Evolutionary conservation across 2,113 vertebrate species (phyloP), one percentile per base, ranked within the genome.

Genomic region (Struthio camelus): DNA sequence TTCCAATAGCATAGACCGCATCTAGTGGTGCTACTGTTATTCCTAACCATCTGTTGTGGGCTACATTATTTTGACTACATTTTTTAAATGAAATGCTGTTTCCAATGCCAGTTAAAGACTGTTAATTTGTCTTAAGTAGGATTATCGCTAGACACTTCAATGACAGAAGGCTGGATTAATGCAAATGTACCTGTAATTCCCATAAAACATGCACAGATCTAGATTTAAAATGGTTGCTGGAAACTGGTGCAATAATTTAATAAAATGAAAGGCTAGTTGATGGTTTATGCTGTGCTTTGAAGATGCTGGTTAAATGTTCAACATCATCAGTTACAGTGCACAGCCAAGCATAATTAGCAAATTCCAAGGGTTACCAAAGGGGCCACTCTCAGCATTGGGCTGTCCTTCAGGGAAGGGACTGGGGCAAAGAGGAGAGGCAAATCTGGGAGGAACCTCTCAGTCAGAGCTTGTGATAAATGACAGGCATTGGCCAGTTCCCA

Each of bases 161-260:
- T 95, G 92, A 89, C 36, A 77, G 87, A 90, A 72, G 73, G n/a
- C 77, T 95, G 83, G 62, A 96, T 73, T 96, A 97, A 95, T 94
- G 95, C 84, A 95, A 94, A 93, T 89, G 54, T 92, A 85, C 71
- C 72, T 34, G 14, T 90, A 93, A 87, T 81, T 81, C 94, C 94
- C 69, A 79, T 97, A 95, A 97, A 94, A 92, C 75, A 90, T 66
- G 40, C 36, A 89, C 25, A 69, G 85, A 76, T 92, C 34, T 97
- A 53, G 95, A 97, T 97, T 97, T 97, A 81, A 94, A 93, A 94
- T 75, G 91, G 73, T 92, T 93, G 87, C 94, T 91, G 67, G 62
- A 80, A 95, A 94, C 36, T 94, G 92, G 94, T 94, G 85, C n/a
- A 13, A 25, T 64, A 71, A 51, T 95, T 97, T 95, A 92, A 96